Evolutionary conservation across 2,797 vertebrate species (phyloP), one percentile per base, ranked within the genome.

Genomic region (Falco biarmicus): DNA sequence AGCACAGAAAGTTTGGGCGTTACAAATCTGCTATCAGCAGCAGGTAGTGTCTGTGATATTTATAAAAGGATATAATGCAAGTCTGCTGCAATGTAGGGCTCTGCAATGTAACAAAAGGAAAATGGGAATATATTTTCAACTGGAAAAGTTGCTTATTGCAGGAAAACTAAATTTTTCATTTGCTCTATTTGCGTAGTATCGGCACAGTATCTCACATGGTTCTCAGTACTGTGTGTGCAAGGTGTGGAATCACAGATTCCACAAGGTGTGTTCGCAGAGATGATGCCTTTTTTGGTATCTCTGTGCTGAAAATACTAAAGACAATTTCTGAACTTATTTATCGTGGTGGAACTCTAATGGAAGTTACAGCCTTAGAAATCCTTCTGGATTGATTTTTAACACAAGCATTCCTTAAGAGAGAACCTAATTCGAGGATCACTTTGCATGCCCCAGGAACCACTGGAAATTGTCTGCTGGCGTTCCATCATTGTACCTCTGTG

Each of bases 261-360:
- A 34, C 34, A 34, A 34, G 34, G 34, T 34, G 0, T 31, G 19
- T 59, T 73, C 8, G 19, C 0, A 0, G 39, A 45, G 24, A 24
- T 45, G 16, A 8, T 79, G 45, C n/a, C 34, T 74, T 93, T 78
- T 39, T 24, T 60, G 45, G 11, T 48, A 37, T 41, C 21, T 74
- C 61, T 85, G 29, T 4, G 2, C 43, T 89, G 53, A 78, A 65
- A 84, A 54, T 37, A 47, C 16, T 68, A 8, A 65, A 65, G 80
- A 16, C 34, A 32, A 4, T 79, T 88, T 86, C 70, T 63, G 25
- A 47, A 34, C 34, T 68, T 79, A 2, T 34, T 54, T 65, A 20
- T 70, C 57, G 61, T 69, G 26, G 16, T 79, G 45, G 15, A 90
- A 77, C 53, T 90, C 9, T 66, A 64, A 32, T 25, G 17, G 22